Base-by-base conservation (phyloP, 2,113 vertebrate species). In the Halichoeres trimaculatus region DNA sequence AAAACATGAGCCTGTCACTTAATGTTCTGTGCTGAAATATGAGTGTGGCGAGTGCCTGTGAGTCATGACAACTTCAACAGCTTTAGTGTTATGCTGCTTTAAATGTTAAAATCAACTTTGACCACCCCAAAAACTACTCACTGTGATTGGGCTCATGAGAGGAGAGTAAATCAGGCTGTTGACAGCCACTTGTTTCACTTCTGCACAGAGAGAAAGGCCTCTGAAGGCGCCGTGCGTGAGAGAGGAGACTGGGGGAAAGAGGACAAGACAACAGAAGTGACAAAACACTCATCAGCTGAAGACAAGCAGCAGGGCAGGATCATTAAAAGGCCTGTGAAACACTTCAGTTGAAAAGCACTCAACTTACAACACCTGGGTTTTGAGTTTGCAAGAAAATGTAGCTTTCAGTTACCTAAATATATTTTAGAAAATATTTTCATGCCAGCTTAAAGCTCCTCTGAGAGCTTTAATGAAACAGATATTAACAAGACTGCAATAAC, bases 101-200 rank as follows among this genome's bases (percentile, higher is more conserved):
- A 65, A 26, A n/a, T 16, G 8, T 17, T 1, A 20, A 41, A 69
- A 26, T 8, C 2, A 1, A 34, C 47, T 35, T 43, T 22, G 35
- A 63, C 16, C 45, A 13, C 8, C 2, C 14, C 9, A 22, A 0
- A 36, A 30, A 34, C 8, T 47, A 43, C 59, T 41, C 9, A 36
- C 19, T 10, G 9, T 26, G 20, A 19, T 8, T 14, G 20, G 4
- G 8, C 53, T 70, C 54, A 75, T 38, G 20, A 61, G 56, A 86
- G 53, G 30, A 30, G 30, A 30, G 30, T 30, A 30, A 30, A 63
- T 60, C 58, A 17, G 63, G 76, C 61, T 62, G 78, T 48, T 30
- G 6, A 54, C 38, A 60, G 79, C 38, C 35, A 14, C 30, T 64
- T 81, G 85, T 93, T 93, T 94, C 91, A 93, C 91, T 94, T 93